Conservation (phyloP, 2,113 vertebrate species). For the Falco punctatus region DNA sequence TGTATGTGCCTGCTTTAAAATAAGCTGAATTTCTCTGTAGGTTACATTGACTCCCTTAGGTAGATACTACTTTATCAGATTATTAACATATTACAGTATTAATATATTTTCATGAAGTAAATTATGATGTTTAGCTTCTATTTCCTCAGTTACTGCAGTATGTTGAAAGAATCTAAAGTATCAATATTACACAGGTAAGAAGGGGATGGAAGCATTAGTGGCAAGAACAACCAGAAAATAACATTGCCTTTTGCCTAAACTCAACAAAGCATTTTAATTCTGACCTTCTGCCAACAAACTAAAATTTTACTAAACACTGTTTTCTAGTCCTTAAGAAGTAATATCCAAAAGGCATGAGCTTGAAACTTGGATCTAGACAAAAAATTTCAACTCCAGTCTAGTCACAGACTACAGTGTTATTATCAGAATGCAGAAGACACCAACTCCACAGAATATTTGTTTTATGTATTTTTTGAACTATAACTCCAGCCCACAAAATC, state of each 20-base stretch:
- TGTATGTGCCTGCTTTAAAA: neutral
- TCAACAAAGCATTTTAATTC: neutral
- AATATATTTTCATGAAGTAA: neutral
- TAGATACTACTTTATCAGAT: neutral
- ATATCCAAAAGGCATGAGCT: neutral
- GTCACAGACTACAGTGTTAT: neutral
- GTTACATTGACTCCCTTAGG: neutral
- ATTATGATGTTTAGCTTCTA: neutral
- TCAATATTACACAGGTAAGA: neutral
- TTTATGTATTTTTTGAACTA: neutral
- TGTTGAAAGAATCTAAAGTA: neutral
- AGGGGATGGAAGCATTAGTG: neutral
- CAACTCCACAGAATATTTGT: neutral
- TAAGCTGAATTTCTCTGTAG: neutral
- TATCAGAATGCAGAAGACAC: neutral
- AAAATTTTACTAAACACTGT: neutral
- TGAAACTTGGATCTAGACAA: neutral
- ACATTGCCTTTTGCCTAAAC: neutral
- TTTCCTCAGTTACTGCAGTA: neutral
- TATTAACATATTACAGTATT: neutral
- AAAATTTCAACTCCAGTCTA: neutral
- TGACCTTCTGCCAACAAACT: neutral
- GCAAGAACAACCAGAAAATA: neutral
- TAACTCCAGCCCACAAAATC: neutral
- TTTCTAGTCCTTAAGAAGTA: neutral